Evolutionary conservation across 2,797 vertebrate genomes (phyloP).

Genomic region (Thaleichthys pacificus): DNA sequence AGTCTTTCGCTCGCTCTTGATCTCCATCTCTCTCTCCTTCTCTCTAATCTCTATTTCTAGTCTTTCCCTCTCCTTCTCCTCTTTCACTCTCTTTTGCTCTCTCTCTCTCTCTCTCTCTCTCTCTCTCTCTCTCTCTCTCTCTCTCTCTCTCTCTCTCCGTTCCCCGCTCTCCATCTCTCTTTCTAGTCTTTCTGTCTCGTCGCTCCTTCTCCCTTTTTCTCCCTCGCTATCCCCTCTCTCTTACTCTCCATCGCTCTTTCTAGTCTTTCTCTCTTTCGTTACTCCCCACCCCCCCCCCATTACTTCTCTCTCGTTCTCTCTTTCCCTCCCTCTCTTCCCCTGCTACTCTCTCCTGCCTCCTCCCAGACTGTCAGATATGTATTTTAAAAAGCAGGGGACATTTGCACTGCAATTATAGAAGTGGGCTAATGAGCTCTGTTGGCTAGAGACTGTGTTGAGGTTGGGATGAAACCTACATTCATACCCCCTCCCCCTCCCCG

Average conservation of each 20-base stretch:
- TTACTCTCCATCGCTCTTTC: not conserved
- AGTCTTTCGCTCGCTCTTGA: constrained; percentile 1
- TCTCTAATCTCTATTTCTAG: not conserved
- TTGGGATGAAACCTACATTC: constrained; percentile 75
- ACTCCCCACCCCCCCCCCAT: not conserved
- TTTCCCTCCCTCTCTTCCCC: constrained; percentile 10
- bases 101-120: not conserved
- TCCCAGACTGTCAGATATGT: constrained; percentile 52
- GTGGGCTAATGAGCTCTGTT: constrained; percentile 76
- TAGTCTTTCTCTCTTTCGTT: not conserved
- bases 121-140: constrained; percentile 17
- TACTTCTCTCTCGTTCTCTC: not conserved
- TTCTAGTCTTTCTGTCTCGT: constrained; percentile 1
- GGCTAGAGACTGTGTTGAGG: constrained; percentile 65
- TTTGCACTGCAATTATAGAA: constrained; percentile 77
- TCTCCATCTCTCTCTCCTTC: not conserved
- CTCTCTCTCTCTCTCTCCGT: not conserved
- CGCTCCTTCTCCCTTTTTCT: not conserved
- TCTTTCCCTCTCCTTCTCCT: not conserved
- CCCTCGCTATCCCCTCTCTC: not conserved
- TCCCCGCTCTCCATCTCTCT: constrained; percentile 27
- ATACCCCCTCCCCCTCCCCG: constrained; percentile 11
- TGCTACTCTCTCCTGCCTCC: constrained; percentile 9
- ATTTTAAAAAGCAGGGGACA: constrained; percentile 68
- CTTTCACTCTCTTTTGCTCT: not conserved